These are phyloP conservation scores for Philotrypesis tridentata DNA, from an alignment of 1,140 invertebrate genomes.

Conservation along the genomic window DNA sequence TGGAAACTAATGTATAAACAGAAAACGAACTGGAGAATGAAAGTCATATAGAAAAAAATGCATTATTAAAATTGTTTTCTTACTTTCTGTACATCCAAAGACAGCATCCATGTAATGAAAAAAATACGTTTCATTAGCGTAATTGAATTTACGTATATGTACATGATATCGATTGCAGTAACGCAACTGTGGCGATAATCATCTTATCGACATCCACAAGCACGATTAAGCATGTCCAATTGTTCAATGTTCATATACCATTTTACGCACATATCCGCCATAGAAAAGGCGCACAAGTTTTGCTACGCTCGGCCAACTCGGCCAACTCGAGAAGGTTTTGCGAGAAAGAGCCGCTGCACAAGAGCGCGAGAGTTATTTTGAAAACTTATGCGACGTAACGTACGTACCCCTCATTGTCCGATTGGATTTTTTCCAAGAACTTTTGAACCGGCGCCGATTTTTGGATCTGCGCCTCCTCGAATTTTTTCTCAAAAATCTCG, in stretches of 20 bases:
- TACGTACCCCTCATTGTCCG: conserved; percentile 89
- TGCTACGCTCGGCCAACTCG: neutral
- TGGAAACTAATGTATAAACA: conserved; percentile 31
- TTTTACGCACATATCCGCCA: neutral
- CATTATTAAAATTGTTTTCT: conserved; percentile 52
- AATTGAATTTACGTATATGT: conserved; percentile 19
- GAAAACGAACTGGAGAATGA: conserved; percentile 40
- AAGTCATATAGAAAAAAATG: conserved; percentile 44
- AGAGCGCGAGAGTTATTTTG: conserved; percentile 23
- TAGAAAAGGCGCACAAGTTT: too few species aligned
- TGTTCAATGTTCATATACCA: too few species aligned
- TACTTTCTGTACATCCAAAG: conserved; percentile 66
- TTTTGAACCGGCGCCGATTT: conserved; percentile 86
- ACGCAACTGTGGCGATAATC: neutral
- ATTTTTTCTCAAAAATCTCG: conserved; percentile 91
- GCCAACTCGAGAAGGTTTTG: neutral
- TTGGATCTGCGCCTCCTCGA: conserved; percentile 83
- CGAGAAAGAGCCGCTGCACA: neutral
- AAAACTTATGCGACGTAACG: neutral
- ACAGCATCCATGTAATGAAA: conserved; percentile 55
- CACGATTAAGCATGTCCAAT: neutral
- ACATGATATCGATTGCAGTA: neutral
- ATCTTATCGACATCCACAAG: neutral
- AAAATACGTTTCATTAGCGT: conserved; percentile 52
- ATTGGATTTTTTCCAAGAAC: conserved; percentile 93